phyloP scores from a whole-genome alignment of 35 echinoderm and acorn worm species.

The Apostichopus parvimensis region DNA sequence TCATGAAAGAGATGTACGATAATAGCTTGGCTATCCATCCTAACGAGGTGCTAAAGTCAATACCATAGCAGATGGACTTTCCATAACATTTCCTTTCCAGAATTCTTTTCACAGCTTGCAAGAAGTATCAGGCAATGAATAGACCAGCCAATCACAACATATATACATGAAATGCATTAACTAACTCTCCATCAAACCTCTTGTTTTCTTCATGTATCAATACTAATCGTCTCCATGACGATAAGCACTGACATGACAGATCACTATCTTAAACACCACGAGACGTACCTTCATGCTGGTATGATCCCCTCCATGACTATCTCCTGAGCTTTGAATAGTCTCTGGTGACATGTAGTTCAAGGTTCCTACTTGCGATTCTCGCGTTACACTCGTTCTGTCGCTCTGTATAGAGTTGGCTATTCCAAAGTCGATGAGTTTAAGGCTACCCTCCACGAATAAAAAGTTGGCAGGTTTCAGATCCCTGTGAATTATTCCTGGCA shows the following conservation, averaged over 20 bases:
- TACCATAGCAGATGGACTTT: too few species aligned
- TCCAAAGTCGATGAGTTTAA: slow-evolving; percentile 98
- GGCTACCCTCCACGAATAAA: slow-evolving; percentile 88
- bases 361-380: slow-evolving; percentile 89
- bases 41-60: too few species aligned
- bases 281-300: slow-evolving; percentile 26
- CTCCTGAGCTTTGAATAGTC: slow-evolving; percentile 74
- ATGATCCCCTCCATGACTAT: background rate
- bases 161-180: too few species aligned
- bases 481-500: slow-evolving; percentile 89
- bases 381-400: slow-evolving; percentile 84
- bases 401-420: slow-evolving; percentile 96
- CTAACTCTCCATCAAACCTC: too few species aligned
- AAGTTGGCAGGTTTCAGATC: slow-evolving; percentile 98
- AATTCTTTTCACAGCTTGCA: too few species aligned
- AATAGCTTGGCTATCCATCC: too few species aligned
- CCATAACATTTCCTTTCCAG: too few species aligned
- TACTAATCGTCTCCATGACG: background rate
- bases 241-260: slow-evolving; percentile 5
- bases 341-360: slow-evolving; percentile 99
- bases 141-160: too few species aligned
- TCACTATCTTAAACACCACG: background rate
- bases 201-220: too few species aligned
- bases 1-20: too few species aligned
- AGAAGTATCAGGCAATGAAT: too few species aligned